Conservation (phyloP, 2,113 vertebrate species). For the Silurus meridionalis region DNA sequence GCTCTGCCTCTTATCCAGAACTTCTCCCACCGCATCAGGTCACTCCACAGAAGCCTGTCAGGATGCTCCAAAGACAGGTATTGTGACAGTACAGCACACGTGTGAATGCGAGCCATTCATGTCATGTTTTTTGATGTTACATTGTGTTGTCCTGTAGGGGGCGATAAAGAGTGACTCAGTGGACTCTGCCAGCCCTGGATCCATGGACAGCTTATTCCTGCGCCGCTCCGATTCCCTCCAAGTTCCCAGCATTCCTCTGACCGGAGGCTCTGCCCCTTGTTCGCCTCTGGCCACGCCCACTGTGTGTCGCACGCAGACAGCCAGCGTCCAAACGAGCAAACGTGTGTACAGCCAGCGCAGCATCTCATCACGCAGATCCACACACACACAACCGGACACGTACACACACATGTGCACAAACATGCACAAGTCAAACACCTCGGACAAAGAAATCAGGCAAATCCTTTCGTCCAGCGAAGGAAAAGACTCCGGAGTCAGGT, state of each 20-base stretch:
- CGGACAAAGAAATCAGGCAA: slow-evolving; percentile 80
- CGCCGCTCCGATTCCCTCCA: slow-evolving; percentile 49
- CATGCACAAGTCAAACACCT: slow-evolving; percentile 62
- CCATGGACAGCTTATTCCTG: slow-evolving; percentile 61
- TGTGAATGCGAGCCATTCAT: background rate
- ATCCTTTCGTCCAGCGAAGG: slow-evolving; percentile 74
- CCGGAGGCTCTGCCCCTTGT: slow-evolving; percentile 48
- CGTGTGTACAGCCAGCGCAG: slow-evolving; percentile 65
- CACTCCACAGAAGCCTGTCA: slow-evolving; percentile 47
- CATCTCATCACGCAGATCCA: slow-evolving; percentile 44
- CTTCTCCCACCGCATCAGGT: slow-evolving; percentile 38
- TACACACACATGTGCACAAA: slow-evolving; percentile 20
- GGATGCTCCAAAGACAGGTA: slow-evolving; percentile 81
- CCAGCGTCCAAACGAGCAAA: slow-evolving; percentile 58
- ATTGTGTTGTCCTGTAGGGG: slow-evolving; percentile 70
- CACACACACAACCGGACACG: slow-evolving; percentile 54
- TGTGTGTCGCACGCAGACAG: slow-evolving; percentile 46
- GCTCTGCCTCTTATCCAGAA: slow-evolving; percentile 57
- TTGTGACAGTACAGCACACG: background rate
- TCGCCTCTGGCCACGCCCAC: slow-evolving; percentile 62
- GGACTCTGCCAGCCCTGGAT: slow-evolving; percentile 58
- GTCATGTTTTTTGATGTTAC: background rate
- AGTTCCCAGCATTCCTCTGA: slow-evolving; percentile 45
- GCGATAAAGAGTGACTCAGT: slow-evolving; percentile 68
- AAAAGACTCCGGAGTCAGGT: slow-evolving; percentile 52